Evolutionary conservation across 2,113 vertebrate species (phyloP), one percentile per base, ranked within the genome.

Genomic region (Ictalurus punctatus): DNA sequence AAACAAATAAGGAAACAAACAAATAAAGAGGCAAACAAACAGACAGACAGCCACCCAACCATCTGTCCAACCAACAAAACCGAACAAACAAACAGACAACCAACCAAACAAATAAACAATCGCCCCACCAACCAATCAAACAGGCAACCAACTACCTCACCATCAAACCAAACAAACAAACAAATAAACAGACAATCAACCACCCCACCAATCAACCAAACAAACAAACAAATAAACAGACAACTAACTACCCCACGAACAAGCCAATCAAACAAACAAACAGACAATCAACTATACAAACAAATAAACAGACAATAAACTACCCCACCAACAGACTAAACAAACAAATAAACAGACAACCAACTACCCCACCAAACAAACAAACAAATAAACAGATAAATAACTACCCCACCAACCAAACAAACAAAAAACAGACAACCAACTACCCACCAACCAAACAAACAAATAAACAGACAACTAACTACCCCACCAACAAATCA

Each of bases 21-120:
- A 61, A 19, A 61, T 7, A 61, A 5, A 44, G 2, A 44, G 40
- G 40, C 54, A 54, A 54, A 13, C 13, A 13, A 54, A 2, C 58
- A 59, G 2, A 21, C 3, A 61, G 25, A 25, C 9, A 65, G 1
- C 6, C 25, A 65, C 1, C 23, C 6, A 25, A 63, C 1, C 61
- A 63, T 6, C 6, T 21, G 27, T 8, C 5, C 61, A 63, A 25
- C 23, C 7, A 63, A 63, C 21, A 9, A 65, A 65, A 14, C 1
- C 27, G 12, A 27, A 67, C 10, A n/a, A 1, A n/a, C 63, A n/a
- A 0, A n/a, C 65, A 67, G 0, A 9, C 27, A n/a, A 65, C 1
- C 9, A n/a, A n/a, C 3, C 10, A n/a, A 1, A n/a, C 63, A n/a
- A 0, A n/a, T 27, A 67, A 2, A 9, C 27, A n/a, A 65, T 0